Evolutionary conservation across 2,113 vertebrate species (phyloP).

Genomic region (Lophotis ruficrista): DNA sequence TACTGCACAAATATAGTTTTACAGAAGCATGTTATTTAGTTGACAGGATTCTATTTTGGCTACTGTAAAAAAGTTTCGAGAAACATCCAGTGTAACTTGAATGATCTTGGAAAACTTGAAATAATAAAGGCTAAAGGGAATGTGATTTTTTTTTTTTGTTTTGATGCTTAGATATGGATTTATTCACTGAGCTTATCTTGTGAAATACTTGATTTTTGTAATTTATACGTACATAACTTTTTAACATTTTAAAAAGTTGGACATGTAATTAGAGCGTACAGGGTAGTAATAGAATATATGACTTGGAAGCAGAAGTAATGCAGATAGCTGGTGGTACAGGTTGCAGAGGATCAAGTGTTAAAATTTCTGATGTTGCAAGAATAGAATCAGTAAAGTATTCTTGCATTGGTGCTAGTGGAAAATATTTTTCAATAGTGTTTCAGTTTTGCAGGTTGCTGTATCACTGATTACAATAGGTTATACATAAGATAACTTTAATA

Average conservation of each 20-base stretch:
- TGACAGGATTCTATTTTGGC: not conserved
- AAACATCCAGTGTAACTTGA: not conserved
- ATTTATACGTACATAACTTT: fast-evolving
- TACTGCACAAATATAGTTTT: not conserved
- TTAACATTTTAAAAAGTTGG: not conserved
- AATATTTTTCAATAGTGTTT: not conserved
- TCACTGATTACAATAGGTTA: not conserved
- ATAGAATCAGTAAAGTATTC: not conserved
- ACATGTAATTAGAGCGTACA: not conserved
- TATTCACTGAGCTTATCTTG: not conserved
- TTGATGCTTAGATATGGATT: fast-evolving
- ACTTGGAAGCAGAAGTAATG: not conserved
- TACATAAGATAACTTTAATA: not conserved
- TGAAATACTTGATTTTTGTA: not conserved
- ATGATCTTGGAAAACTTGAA: no score
- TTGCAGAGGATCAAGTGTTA: not conserved
- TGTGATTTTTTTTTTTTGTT: not conserved
- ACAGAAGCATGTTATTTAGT: not conserved
- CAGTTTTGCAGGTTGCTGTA: not conserved
- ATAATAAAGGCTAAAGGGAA: not conserved
- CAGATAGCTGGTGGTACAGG: not conserved
- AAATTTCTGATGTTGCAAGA: not conserved
- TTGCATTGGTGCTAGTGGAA: not conserved
- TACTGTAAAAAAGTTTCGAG: not conserved
- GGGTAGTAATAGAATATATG: not conserved